phyloP scores from a whole-genome alignment of 2,888 invertebrate genomes.

The Rhingia rostrata region DNA sequence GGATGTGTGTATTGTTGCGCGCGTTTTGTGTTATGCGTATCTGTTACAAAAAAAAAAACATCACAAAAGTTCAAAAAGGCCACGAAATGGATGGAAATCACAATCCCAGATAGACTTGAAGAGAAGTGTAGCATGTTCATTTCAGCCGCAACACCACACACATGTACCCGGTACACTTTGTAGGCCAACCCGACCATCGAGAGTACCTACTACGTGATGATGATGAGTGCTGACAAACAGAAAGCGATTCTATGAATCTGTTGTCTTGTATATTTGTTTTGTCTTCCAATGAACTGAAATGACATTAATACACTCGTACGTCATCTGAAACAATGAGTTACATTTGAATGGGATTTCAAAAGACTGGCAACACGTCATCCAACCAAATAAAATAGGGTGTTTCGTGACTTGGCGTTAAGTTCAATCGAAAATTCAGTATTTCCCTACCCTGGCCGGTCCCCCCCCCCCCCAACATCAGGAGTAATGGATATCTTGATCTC shows the following conservation, averaged over 20 bases:
- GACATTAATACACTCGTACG: slow-evolving; percentile 69
- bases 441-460: background rate
- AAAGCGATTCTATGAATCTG: slow-evolving; percentile 53
- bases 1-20: slow-evolving; percentile 42
- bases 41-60: slow-evolving; percentile 55
- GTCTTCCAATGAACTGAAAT: slow-evolving; percentile 69
- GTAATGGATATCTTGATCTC: slow-evolving; percentile 71
- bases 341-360: slow-evolving; percentile 58
- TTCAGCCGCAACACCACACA: slow-evolving; percentile 18
- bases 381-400: slow-evolving; percentile 34
- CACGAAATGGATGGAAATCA: slow-evolving; percentile 39
- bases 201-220: slow-evolving; percentile 59
- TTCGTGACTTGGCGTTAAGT: slow-evolving; percentile 63
- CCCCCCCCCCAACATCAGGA: background rate
- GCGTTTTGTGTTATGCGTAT: slow-evolving; percentile 53
- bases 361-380: background rate
- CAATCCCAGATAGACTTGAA: slow-evolving; percentile 28
- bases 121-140: slow-evolving; percentile 39
- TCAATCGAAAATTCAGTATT: slow-evolving; percentile 42
- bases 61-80: slow-evolving; percentile 64
- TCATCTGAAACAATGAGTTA: slow-evolving; percentile 57
- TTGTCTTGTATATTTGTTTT: slow-evolving; percentile 53
- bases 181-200: slow-evolving; percentile 34
- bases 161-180: slow-evolving; percentile 29
- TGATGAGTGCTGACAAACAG: slow-evolving; percentile 72